These are phyloP conservation scores for Leptoclinus maculatus DNA, from an alignment of 2,797 vertebrate genomes.

Conservation along the genomic window DNA sequence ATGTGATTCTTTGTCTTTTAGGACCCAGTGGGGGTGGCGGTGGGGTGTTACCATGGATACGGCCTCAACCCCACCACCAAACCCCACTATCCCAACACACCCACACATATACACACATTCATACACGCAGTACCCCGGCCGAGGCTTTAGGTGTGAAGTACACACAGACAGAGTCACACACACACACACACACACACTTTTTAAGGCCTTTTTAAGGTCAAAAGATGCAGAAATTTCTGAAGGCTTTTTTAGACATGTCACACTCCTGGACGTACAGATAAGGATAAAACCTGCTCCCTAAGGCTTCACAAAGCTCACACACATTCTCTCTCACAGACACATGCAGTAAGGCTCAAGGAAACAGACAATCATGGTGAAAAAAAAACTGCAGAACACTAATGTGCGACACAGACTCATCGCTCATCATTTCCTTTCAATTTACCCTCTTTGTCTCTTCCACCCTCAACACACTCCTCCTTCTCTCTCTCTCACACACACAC, in stretches of 20 bases:
- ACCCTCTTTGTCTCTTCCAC: conserved; percentile 74
- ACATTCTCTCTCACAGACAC: conserved; percentile 18
- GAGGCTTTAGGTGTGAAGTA: conserved; percentile 39
- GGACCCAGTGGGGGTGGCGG: conserved; percentile 77
- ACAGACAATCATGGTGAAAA: conserved; percentile 56
- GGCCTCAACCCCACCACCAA: conserved; percentile 60
- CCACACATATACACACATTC: conserved; percentile 30
- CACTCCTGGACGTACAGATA: conserved; percentile 58
- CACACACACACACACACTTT: conserved; percentile 15
- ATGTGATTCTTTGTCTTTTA: conserved; percentile 80
- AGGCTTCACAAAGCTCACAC: conserved; percentile 39
- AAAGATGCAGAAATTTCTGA: conserved; percentile 63
- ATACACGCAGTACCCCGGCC: conserved; percentile 28
- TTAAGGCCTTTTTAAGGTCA: conserved; percentile 48
- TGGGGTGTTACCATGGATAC: conserved; percentile 82
- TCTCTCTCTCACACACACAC: conserved; percentile 28
- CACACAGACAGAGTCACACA: conserved; percentile 5
- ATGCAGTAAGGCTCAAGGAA: conserved; percentile 47
- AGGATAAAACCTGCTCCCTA: conserved; percentile 55
- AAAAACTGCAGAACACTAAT: conserved; percentile 73
- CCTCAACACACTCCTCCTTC: conserved; percentile 55
- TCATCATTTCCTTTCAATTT: conserved; percentile 83
- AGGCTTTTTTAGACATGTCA: conserved; percentile 58
- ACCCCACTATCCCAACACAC: conserved; percentile 36
- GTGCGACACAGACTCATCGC: conserved; percentile 80